Conservation (phyloP, 2,797 vertebrate genomes). For the Potorous gilbertii region DNA sequence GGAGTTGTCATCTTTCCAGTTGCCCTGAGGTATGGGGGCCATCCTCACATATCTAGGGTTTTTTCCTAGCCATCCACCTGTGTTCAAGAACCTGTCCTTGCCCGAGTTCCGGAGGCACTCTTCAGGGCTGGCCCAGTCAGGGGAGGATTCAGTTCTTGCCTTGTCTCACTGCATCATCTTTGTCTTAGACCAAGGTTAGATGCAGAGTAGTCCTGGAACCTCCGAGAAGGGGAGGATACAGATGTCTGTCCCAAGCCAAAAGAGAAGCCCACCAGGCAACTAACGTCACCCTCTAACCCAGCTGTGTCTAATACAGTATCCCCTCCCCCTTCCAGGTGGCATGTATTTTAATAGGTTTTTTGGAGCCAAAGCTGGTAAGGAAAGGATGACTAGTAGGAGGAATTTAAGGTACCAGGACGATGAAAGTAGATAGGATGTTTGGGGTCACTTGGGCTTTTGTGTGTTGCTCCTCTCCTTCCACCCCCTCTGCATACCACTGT, state of each 20-base stretch:
- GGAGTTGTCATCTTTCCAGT: no score
- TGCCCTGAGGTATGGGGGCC: no score
- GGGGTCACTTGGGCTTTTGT: not conserved
- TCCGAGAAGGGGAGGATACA: not conserved
- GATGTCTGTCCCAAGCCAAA: not conserved
- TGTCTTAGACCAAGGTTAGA: not conserved
- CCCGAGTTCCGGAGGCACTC: not conserved
- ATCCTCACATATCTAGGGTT: not conserved
- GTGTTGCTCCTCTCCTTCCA: not conserved
- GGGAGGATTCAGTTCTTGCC: no score
- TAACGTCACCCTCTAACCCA: not conserved
- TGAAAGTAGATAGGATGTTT: not conserved
- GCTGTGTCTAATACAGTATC: not conserved
- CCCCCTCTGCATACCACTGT: not conserved
- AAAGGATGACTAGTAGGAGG: not conserved
- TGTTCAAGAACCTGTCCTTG: not conserved
- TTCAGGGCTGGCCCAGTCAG: not conserved
- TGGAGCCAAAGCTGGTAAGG: not conserved
- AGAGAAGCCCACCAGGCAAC: not conserved
- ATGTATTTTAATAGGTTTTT: not conserved
- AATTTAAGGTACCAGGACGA: not conserved
- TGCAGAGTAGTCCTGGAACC: not conserved
- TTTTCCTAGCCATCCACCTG: not conserved
- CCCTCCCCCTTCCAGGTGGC: not conserved
- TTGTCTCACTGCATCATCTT: no score